These are phyloP conservation scores for Cephus pygmeus DNA, from an alignment of 2,888 invertebrate species.

Conservation along the genomic window DNA sequence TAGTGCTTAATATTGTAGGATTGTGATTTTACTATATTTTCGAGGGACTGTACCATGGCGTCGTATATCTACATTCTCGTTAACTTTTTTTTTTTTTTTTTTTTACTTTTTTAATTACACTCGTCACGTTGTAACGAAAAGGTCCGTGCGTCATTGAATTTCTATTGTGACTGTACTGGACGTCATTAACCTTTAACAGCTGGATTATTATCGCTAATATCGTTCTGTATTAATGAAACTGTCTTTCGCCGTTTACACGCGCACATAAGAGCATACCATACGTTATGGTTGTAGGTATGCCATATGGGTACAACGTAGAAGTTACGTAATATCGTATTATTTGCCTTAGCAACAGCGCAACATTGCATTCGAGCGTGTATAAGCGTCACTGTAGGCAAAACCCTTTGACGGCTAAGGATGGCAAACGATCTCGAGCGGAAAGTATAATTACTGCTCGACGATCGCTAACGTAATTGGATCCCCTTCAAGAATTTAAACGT, in stretches of 20 bases:
- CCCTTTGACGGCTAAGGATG: background rate
- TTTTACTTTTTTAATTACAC: background rate
- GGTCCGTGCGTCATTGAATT: background rate
- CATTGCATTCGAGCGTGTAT: background rate
- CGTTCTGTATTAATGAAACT: background rate
- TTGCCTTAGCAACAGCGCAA: background rate
- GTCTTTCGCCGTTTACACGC: background rate
- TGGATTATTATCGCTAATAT: background rate
- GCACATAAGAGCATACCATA: background rate
- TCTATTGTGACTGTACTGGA: background rate
- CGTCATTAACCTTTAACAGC: background rate
- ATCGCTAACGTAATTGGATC: conserved; percentile 23
- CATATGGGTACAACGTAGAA: background rate
- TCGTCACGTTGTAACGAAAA: background rate
- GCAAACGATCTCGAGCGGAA: background rate
- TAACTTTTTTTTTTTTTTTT: background rate
- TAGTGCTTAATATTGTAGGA: background rate
- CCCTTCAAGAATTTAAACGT: conserved; percentile 10
- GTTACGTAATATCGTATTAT: background rate
- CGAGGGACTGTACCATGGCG: background rate
- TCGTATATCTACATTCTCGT: background rate
- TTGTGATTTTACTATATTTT: background rate
- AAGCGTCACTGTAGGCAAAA: background rate
- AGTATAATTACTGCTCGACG: background rate
- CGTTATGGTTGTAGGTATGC: background rate